Base-by-base conservation (phyloP, 2,797 vertebrate genomes). In the Acipenser transmontanus region DNA sequence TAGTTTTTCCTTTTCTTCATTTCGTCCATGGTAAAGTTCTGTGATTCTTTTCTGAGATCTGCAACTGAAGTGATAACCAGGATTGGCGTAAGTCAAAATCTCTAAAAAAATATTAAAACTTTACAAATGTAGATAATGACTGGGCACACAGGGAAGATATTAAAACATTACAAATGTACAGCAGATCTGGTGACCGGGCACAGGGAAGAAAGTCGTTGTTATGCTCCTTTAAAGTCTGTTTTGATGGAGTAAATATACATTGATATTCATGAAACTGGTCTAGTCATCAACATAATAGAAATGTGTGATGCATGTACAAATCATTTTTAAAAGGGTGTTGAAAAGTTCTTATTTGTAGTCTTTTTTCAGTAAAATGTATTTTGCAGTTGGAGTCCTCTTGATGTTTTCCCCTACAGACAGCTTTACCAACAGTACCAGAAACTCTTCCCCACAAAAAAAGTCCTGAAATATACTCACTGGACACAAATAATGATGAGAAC, bases 401-500 rank as follows among this genome's bases (percentile, higher is more conserved):
- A 8, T 34, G 57, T 7, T 34, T 8, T 61, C 66, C 2, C 47
- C 61, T 60, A 7, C 47, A 34, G 20, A 34, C 20, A 34, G 4
- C 34, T 34, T 34, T 3, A 34, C 34, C 34, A 34, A 34, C 34
- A 34, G 34, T 3, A 34, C 34, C 34, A 34, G 34, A 34, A 34
- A 34, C 34, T 34, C 34, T 34, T 34, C 34, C 34, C 34, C 20
- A 1, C 3, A 1, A 17, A 34, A 34, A 34, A 34, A 34, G 34
- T 3, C 34, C 4, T 34, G 34, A 34, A 34, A 34, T 34, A 34
- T 34, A 88, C 89, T 85, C 71, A 91, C 90, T 90, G 88, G 60
- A 86, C 83, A 67, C 85, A 90, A 68, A 84, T 77, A 83, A 91
- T 87, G 68, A 91, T 82, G 59, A 91, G 70, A 66, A 91, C 82